Conservation (phyloP, 2,888 invertebrate genomes). For the Helleia helle region DNA sequence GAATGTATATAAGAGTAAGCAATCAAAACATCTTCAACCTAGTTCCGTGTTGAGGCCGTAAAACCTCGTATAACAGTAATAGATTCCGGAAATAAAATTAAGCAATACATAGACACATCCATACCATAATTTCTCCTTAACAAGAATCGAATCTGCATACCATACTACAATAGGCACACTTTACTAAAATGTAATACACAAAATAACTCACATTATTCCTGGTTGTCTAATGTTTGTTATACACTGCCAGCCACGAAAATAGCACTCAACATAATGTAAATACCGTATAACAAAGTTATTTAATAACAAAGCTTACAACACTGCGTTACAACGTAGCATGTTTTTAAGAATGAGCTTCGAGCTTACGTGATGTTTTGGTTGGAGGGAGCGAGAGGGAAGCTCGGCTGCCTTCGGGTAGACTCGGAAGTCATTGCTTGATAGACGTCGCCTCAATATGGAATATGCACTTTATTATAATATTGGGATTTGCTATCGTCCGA, state of each 20-base stretch:
- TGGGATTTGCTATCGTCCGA: not conserved
- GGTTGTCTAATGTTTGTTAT: not conserved
- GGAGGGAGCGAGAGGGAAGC: slow-evolving; percentile 47
- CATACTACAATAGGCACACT: too few species aligned
- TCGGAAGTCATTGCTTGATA: slow-evolving; percentile 37
- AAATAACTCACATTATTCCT: not conserved
- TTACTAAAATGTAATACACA: too few species aligned
- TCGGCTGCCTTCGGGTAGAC: slow-evolving; percentile 51
- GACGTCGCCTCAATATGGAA: slow-evolving; percentile 34
- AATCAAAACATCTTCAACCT: too few species aligned
- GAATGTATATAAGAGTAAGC: too few species aligned
- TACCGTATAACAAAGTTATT: slow-evolving; percentile 15
- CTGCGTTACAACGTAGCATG: slow-evolving; percentile 29
- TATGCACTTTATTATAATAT: slow-evolving; percentile 5
- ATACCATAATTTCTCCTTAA: too few species aligned
- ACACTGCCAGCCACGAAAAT: slow-evolving; percentile 8
- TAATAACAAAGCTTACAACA: slow-evolving; percentile 39
- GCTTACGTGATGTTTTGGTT: slow-evolving; percentile 44
- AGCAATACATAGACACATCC: too few species aligned
- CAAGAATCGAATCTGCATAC: too few species aligned
- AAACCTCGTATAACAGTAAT: too few species aligned
- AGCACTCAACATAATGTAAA: slow-evolving; percentile 24
- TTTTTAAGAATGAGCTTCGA: slow-evolving; percentile 32
- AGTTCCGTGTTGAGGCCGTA: too few species aligned
- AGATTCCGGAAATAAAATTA: too few species aligned